phyloP scores from a whole-genome alignment of 1,140 invertebrate species.

The Pseudomyrmex concolor region DNA sequence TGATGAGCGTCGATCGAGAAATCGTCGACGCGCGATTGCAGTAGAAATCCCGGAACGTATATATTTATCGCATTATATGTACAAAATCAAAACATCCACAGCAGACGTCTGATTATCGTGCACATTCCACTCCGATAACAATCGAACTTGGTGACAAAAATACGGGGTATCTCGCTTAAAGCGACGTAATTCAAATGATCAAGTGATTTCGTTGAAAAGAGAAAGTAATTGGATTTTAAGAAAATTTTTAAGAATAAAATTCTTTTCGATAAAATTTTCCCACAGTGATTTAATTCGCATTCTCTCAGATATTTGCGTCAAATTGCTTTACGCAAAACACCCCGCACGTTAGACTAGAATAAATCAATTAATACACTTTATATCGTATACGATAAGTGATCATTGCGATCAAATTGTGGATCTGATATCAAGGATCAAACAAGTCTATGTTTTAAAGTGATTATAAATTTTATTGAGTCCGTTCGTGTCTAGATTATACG shows the following conservation, averaged over 20 bases:
- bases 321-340: conserved; percentile 39
- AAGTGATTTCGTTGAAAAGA: neutral
- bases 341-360: conserved; percentile 62
- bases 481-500: neutral
- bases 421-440: conserved; percentile 19
- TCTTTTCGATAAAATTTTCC: conserved; percentile 39
- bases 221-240: neutral
- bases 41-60: conserved; percentile 47
- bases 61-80: conserved; percentile 56
- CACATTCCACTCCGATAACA: conserved; percentile 62
- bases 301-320: neutral
- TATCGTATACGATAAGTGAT: conserved; percentile 41
- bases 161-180: conserved; percentile 27
- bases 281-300: conserved; percentile 17
- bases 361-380: conserved; percentile 44
- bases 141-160: conserved; percentile 71
- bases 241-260: conserved; percentile 28
- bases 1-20: conserved; percentile 10
- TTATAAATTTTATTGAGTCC: neutral
- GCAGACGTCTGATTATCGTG: conserved; percentile 64
- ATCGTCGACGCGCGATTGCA: conserved; percentile 3
- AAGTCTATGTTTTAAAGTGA: conserved; percentile 10
- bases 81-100: conserved; percentile 62
- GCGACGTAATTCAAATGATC: neutral
- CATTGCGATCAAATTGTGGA: conserved; percentile 15